Conservation (phyloP, 2,113 vertebrate species). For the Leptosomus discolor region DNA sequence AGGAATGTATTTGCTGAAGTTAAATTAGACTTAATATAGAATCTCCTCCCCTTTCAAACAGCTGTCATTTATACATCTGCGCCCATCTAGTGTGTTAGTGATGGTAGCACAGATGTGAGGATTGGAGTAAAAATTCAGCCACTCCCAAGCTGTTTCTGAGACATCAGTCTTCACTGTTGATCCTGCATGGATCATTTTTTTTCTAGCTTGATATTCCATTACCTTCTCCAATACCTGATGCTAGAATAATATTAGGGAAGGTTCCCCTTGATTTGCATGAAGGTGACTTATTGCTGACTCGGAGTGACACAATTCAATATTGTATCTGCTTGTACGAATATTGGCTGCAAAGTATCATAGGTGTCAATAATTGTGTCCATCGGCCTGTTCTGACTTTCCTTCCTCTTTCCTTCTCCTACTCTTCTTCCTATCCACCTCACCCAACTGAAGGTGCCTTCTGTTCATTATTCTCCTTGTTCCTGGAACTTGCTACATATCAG, state of each 20-base stretch:
- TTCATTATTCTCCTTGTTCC: not conserved
- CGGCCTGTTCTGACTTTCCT: not conserved
- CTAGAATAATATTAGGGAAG: not conserved
- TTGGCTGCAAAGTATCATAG: not conserved
- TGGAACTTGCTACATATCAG: not conserved
- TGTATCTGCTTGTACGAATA: not conserved
- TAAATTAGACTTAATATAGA: not conserved
- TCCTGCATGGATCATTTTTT: not conserved
- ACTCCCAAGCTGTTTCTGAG: not conserved
- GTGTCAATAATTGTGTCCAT: not conserved
- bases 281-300: not conserved
- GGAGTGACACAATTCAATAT: not conserved
- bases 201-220: not conserved
- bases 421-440: not conserved
- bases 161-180: not conserved
- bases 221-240: not conserved
- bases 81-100: not conserved
- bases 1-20: not conserved
- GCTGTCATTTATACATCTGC: not conserved
- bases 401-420: not conserved
- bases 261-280: not conserved
- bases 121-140: not conserved
- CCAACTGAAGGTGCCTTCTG: not conserved
- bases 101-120: not conserved
- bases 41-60: not conserved